Conservation (phyloP, 2,797 vertebrate genomes). For the Chaetodon trifasciatus region DNA sequence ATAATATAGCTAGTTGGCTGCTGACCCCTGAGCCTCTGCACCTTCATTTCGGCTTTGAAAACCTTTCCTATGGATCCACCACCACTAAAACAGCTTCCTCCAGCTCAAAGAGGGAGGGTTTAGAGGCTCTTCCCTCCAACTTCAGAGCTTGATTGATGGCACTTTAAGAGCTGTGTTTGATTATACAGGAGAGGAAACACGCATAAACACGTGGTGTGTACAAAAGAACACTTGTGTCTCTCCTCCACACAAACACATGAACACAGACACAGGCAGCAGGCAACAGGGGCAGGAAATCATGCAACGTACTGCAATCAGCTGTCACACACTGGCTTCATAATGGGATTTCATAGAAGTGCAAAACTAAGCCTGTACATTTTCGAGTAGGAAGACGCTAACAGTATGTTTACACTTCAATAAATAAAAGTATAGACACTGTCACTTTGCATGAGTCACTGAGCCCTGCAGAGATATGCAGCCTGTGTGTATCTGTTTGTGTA, state of each 20-base stretch:
- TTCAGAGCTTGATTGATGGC: conserved; percentile 73
- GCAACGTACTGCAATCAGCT: conserved; percentile 54
- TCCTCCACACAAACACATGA: conserved; percentile 20
- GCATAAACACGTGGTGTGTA: conserved; percentile 38
- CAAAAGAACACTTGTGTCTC: conserved; percentile 39
- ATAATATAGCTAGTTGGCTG: conserved; percentile 1
- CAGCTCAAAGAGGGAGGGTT: conserved; percentile 27
- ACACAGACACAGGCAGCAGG: conserved; percentile 30
- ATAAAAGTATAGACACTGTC: conserved; percentile 10
- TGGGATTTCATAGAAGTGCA: conserved; percentile 12
- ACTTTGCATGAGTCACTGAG: conserved; percentile 27
- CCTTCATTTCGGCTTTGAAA: conserved; percentile 38
- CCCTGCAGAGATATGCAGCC: conserved; percentile 4
- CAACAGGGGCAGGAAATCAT: conserved; percentile 34
- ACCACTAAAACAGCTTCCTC: conserved; percentile 22
- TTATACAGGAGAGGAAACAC: conserved; percentile 60
- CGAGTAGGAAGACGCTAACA: conserved; percentile 13
- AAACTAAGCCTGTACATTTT: neutral
- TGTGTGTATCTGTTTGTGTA: conserved; percentile 35
- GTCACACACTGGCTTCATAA: conserved; percentile 17
- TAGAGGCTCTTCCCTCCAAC: conserved; percentile 38
- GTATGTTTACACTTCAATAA: conserved; percentile 51
- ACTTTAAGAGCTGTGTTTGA: conserved; percentile 66
- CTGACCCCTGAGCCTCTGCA: conserved; percentile 4
- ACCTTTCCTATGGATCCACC: conserved; percentile 34